phyloP scores from a whole-genome alignment of 2,888 invertebrate genomes.

The Stenolophus ochropezus region DNA sequence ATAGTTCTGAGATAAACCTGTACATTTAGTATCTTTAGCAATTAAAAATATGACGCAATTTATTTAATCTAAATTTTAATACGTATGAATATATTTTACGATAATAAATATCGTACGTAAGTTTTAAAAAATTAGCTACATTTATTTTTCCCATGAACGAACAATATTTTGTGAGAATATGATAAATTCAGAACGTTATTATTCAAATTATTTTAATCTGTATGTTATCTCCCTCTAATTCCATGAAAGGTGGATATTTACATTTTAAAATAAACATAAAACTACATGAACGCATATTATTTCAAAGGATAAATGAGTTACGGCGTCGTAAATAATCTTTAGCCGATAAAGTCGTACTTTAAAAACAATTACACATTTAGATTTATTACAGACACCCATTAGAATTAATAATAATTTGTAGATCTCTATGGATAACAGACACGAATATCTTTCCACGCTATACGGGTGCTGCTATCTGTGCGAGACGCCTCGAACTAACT shows the following conservation, averaged over 20 bases:
- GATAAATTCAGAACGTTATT: conserved; percentile 8
- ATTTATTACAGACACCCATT: conserved; percentile 36
- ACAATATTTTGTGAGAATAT: background rate
- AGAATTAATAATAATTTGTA: conserved; percentile 51
- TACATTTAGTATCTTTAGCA: too few species aligned
- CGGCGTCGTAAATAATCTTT: conserved; percentile 7
- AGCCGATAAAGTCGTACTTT: conserved; percentile 24
- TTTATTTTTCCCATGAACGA: background rate
- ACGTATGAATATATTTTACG: too few species aligned
- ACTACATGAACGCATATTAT: conserved; percentile 7
- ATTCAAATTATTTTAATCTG: background rate
- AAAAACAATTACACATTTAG: conserved; percentile 36
- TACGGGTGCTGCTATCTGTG: conserved; percentile 52
- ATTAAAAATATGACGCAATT: too few species aligned
- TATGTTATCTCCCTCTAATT: background rate
- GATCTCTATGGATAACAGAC: conserved; percentile 23
- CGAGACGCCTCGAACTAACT: conserved; percentile 37
- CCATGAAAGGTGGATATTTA: background rate
- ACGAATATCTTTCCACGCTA: conserved; percentile 10
- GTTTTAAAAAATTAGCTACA: background rate
- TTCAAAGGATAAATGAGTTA: background rate
- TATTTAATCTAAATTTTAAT: too few species aligned
- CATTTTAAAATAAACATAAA: background rate
- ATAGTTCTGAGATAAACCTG: too few species aligned
- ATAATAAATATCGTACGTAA: background rate